A percentile compares a stretch with the other conserved stretches of the same genome.
These are phyloP conservation scores for Geotrypetes seraphini DNA, from an alignment of 2,797 vertebrate genomes.

Conservation along the genomic window DNA sequence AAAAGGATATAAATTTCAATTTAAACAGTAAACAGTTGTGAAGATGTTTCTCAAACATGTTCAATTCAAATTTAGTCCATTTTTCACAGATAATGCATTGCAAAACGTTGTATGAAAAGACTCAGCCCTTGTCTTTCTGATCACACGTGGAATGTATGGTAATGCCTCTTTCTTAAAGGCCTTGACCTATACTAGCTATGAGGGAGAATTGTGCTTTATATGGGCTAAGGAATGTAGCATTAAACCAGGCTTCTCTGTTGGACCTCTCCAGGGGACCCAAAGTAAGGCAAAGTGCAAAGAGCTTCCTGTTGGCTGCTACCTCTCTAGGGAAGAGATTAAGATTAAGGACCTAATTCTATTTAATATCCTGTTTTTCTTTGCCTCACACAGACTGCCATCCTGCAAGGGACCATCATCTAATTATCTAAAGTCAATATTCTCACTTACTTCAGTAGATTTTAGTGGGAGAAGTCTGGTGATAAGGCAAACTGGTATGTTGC, in stretches of 20 bases:
- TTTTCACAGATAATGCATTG: no score
- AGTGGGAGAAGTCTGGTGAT: no score
- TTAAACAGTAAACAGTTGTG: no score
- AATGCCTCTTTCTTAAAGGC: not conserved
- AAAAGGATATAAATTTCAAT: no score
- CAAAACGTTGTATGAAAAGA: no score
- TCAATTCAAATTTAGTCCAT: no score
- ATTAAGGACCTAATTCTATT: slow-evolving; percentile 59
- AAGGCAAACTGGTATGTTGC: no score
- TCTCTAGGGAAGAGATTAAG: slow-evolving; percentile 48
- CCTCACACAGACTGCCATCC: slow-evolving; percentile 54
- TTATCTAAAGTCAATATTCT: slow-evolving; percentile 30
- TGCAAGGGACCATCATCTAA: slow-evolving; percentile 57
- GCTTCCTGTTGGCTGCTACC: slow-evolving; percentile 49
- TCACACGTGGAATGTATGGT: not conserved
- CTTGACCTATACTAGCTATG: not conserved
- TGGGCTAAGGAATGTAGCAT: slow-evolving; percentile 38
- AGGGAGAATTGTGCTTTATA: slow-evolving; percentile 26
- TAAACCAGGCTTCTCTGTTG: slow-evolving; percentile 30
- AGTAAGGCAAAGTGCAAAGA: slow-evolving; percentile 34
- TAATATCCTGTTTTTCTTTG: slow-evolving; percentile 74
- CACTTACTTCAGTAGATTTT: slow-evolving; percentile 16
- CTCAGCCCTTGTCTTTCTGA: not conserved
- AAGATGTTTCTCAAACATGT: no score
- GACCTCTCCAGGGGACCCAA: slow-evolving; percentile 29